Conservation (phyloP, 2,888 invertebrate genomes). For the Volucella zonaria region DNA sequence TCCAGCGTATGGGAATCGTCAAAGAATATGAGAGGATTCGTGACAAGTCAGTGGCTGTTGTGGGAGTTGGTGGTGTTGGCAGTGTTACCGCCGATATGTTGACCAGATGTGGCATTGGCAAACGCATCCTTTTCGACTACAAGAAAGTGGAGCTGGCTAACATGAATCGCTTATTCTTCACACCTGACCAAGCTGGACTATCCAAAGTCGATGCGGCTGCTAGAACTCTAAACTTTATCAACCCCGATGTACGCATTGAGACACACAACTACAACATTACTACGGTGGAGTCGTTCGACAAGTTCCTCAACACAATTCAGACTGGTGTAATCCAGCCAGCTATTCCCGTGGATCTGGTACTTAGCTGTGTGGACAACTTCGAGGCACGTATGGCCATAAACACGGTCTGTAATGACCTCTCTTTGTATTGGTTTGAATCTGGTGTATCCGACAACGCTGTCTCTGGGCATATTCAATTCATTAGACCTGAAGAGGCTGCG, state of each 20-base stretch:
- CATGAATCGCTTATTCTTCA: conserved; percentile 99
- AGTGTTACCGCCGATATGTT: conserved; percentile 99
- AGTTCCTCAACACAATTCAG: conserved; percentile 93
- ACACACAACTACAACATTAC: conserved; percentile 98
- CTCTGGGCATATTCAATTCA: conserved; percentile 98
- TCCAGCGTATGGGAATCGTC: conserved; percentile 99
- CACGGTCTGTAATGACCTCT: conserved; percentile 97
- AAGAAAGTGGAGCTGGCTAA: conserved; percentile 99
- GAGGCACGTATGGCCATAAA: conserved; percentile 99
- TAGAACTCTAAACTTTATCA: conserved; percentile 91
- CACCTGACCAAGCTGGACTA: conserved; percentile 97
- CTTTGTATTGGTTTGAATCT: conserved; percentile 98
- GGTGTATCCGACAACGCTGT: conserved; percentile 99
- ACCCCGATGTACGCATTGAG: conserved; percentile 97
- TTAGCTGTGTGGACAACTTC: conserved; percentile 99
- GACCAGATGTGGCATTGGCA: too few species aligned
- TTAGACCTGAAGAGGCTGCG: conserved; percentile 97
- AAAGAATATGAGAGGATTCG: conserved; percentile 97
- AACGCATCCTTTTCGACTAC: conserved; percentile 98
- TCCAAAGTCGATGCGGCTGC: conserved; percentile 96
- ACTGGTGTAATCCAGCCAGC: conserved; percentile 87
- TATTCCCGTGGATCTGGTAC: conserved; percentile 93
- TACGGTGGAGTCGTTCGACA: conserved; percentile 95
- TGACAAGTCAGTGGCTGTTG: conserved; percentile 93
- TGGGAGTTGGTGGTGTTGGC: conserved; percentile 99